A percentile compares a stretch with the other conserved stretches of the same genome.
Conservation (phyloP, 2,113 vertebrate genomes). For the Strigops habroptila region DNA sequence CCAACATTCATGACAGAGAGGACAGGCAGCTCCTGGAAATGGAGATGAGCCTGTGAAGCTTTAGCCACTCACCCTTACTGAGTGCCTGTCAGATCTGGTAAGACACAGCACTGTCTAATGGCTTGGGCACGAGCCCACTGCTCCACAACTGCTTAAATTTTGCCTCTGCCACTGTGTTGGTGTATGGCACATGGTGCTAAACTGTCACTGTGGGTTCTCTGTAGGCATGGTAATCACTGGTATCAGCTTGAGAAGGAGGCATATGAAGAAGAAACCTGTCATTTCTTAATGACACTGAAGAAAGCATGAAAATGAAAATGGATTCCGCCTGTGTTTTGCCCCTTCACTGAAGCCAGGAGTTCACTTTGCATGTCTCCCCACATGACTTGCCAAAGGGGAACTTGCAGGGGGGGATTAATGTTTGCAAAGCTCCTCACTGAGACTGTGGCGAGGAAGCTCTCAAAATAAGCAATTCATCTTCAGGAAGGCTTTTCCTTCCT, state of each 20-base stretch:
- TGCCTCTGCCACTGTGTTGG: fast-evolving
- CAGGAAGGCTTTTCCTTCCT: neutral
- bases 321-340: neutral
- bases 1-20: fast-evolving
- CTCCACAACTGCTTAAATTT: neutral
- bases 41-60: neutral
- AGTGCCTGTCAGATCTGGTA: neutral
- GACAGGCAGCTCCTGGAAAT: neutral
- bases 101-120: neutral
- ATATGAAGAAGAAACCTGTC: neutral
- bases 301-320: neutral
- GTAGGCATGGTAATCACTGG: neutral
- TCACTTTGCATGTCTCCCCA: neutral
- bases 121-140: neutral
- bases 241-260: neutral
- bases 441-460: neutral
- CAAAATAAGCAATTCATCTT: neutral
- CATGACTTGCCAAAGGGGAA: neutral
- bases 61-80: neutral
- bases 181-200: neutral
- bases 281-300: neutral
- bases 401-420: neutral
- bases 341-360: neutral
- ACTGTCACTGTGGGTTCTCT: neutral
- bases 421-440: neutral